Base-by-base conservation (phyloP, 2,113 vertebrate genomes). In the Dasypus novemcinctus region DNA sequence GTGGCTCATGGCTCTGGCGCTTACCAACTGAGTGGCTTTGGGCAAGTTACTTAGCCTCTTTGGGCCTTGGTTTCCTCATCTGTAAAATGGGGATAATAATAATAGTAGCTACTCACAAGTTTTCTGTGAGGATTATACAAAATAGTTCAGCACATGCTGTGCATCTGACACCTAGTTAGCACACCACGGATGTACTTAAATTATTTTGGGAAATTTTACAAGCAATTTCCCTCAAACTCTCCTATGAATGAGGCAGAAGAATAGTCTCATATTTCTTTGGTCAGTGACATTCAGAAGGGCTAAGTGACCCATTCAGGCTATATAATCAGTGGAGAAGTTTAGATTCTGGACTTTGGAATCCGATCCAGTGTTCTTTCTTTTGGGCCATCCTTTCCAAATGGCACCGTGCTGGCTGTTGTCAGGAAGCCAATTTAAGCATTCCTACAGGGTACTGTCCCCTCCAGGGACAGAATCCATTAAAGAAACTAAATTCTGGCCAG, bases 401-500 rank as follows among this genome's bases (percentile, higher is more conserved):
- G 31, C 59, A 29, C 25, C 15, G n/a, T 36, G 69, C 72, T 64
- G 54, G 46, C 89, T 78, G 9, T 41, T 85, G 61, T 69, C 36
- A 85, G 87, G 69, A 94, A 90, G 76, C 54, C 64, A 93, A 21
- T 78, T 89, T 86, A 93, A 88, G 61, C 84, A 91, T 63, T 93
- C 79, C 63, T 71, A 61, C 96, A 95, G 88, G 91, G 21, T 59
- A 84, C 68, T 64, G 9, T 82, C 63, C 27, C 78, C 82, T 88
- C 61, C 25, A 87, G 92, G 66, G 59, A 83, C 75, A 78, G 61
- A 91, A 83, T 41, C 74, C 78, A 76, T 85, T 74, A 92, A 25
- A 85, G 68, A 93, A 96, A 68, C 63, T 69, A 71, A 21, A 79
- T 88, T 86, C 84, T 57, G 38, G 54, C 72, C 92, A 80, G 57